These are phyloP conservation scores for Mimas tiliae DNA, from an alignment of 2,888 invertebrate genomes.

Conservation along the genomic window DNA sequence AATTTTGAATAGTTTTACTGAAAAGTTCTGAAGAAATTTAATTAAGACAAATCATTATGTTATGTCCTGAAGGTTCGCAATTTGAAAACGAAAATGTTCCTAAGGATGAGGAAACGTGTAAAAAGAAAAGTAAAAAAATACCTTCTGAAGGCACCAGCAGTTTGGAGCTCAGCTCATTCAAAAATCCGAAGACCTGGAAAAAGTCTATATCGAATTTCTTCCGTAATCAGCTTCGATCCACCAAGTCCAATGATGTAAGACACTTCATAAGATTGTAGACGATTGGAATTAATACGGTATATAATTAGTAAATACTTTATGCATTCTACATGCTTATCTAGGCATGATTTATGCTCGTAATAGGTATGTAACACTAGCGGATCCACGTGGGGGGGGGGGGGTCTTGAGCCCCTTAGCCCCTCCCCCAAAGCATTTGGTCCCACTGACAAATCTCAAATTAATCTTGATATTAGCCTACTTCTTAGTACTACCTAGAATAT, in stretches of 20 bases:
- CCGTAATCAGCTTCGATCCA: constrained; percentile 71
- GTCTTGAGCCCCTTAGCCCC: too few species aligned
- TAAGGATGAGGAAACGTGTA: constrained; percentile 57
- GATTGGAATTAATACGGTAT: too few species aligned
- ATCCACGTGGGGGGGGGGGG: too few species aligned
- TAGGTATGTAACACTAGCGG: too few species aligned
- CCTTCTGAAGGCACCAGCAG: constrained; percentile 59
- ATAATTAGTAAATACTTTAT: too few species aligned
- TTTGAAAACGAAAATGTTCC: constrained; percentile 55
- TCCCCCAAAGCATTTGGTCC: too few species aligned
- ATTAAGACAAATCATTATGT: constrained; percentile 61
- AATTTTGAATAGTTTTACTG: constrained; percentile 41
- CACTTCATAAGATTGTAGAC: background rate
- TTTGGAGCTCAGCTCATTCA: constrained; percentile 67
- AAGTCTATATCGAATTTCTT: constrained; percentile 78
- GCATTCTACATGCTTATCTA: too few species aligned
- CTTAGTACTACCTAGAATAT: too few species aligned
- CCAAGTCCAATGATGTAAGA: constrained; percentile 77
- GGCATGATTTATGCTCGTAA: too few species aligned
- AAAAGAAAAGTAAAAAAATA: constrained; percentile 58
- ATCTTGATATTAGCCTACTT: too few species aligned
- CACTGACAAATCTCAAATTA: too few species aligned
- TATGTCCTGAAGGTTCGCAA: constrained; percentile 69
- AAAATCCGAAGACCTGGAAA: constrained; percentile 75
- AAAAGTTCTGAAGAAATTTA: constrained; percentile 54